Base-by-base conservation (phyloP, 1,140 invertebrate species). In the Temnothorax curvispinosus region DNA sequence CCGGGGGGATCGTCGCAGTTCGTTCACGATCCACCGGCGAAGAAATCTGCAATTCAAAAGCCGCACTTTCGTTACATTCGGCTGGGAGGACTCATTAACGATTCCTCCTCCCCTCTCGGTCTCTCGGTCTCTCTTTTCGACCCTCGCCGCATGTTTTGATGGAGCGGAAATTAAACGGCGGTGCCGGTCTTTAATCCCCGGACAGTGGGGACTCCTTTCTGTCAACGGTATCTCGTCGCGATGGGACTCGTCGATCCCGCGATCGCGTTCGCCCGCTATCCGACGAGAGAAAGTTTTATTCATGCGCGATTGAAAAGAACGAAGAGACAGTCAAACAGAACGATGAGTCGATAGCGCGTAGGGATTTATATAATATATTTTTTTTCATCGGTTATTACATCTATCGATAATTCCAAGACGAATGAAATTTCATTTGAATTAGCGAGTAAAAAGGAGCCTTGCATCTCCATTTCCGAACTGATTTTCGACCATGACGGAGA, bases 1-100 rank as follows among this genome's bases (percentile, higher is more conserved):
- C 21, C 11, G 7, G 21, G 32, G n/a, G n/a, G 54, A 62, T 72
- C 71, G 44, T 60, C 58, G 44, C 67, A 54, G 58, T 67, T 84
- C 69, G 58, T 76, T 56, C 32, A 35, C 41, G 50, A 78, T 56
- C 44, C 11, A 13, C 44, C 15, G 32, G 21, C 62, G 64, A 75
- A 64, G 74, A 60, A 72, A 90, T 90, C 75, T 90, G 81, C 86
- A 90, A 90, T 90, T 90, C 89, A 90, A 89, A 85, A 74, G 27
- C 60, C 32, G 58, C 72, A 88, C 89, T 75, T 62, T 78, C 13
- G 88, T 90, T 90, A 85, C 44, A 89, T 84, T 76, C 76, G 75
- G 77, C 71, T 65, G 67, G 60, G 72, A 82, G 76, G 89, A 44
- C 87, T 90, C 89, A 90, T 90, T 88, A 90, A 90, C 64, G 76